Base-by-base conservation (phyloP, 2,797 vertebrate species). In the Pseudochromis fuscus region DNA sequence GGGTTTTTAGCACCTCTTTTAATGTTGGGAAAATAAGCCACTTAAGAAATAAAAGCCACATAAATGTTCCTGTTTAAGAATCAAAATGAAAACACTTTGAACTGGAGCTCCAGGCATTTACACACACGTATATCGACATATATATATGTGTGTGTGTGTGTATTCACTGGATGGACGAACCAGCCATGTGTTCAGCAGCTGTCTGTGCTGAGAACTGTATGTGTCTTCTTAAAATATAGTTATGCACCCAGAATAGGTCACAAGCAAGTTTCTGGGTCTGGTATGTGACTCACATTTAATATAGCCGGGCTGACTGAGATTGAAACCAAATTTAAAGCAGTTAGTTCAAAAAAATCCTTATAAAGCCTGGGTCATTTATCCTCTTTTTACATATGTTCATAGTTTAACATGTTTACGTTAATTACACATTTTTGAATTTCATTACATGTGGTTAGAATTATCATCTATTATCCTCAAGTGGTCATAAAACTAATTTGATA, bases 161-260 rank as follows among this genome's bases (percentile, higher is more conserved):
- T 52, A 19, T 66, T 51, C 46, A 63, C 11, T 53, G 21, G 5
- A 63, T 42, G 16, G 35, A 77, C 57, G 33, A 67, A 58, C 1
- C 52, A 16, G 59, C 31, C 71, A 78, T 74, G 64, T 85, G 79
- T 75, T 62, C 11, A 58, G 35, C 84, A 89, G 79, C 77, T 78
- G 84, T 75, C 44, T 60, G 53, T 33, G 65, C 67, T 59, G 21
- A 69, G 71, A 76, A 60, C 56, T 35, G 52, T 68, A 35, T 71
- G 46, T 75, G 46, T 75, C 60, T 72, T 81, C 68, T 75, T 69
- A 69, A 82, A 84, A 81, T 82, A 79, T 46, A 42, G 51, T 28
- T 30, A 7, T 16, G 51, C 30, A 60, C 52, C 57, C 42, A 60
- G 21, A 78, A 56, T 72, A 77, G 63, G 46, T 59, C 72, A 37